Percentiles rank a stretch among this genome's conserved stretches.
phyloP scores from a whole-genome alignment of 2,113 vertebrate genomes.

The Oncorhynchus nerka region DNA sequence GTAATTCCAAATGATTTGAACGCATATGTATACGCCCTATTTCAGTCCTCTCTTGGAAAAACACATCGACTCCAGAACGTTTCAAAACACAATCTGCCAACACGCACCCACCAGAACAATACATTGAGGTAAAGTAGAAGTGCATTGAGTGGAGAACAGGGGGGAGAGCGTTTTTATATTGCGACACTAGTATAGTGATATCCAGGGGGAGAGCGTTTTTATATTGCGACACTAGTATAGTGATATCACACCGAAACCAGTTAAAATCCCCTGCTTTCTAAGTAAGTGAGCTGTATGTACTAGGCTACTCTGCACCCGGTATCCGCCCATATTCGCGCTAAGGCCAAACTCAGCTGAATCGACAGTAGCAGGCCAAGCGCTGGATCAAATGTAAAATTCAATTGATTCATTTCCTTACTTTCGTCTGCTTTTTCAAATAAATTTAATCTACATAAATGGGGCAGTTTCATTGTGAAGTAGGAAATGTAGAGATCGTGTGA shows the following conservation, averaged over 20 bases:
- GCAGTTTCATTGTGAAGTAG: slow-evolving; percentile 52
- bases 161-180: not conserved
- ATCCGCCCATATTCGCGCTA: slow-evolving; percentile 77
- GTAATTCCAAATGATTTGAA: not conserved
- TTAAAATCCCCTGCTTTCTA: slow-evolving; percentile 66
- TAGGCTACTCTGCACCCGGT: slow-evolving; percentile 50
- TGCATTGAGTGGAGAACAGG: not conserved
- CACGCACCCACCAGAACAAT: not conserved
- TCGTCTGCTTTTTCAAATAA: slow-evolving; percentile 32
- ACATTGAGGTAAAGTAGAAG: not conserved
- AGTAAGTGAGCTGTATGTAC: slow-evolving; percentile 67
- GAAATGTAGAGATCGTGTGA: slow-evolving; percentile 72
- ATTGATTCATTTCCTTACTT: slow-evolving; percentile 65
- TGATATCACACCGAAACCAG: slow-evolving; percentile 37
- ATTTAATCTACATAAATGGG: slow-evolving; percentile 46
- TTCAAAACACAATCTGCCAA: not conserved
- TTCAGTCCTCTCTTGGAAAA: not conserved
- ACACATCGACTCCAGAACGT: not conserved
- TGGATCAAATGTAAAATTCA: slow-evolving; percentile 70
- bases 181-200: slow-evolving; percentile 17
- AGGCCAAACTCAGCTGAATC: slow-evolving; percentile 57
- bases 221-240: slow-evolving; percentile 13
- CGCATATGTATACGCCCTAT: not conserved
- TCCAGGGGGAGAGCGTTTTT: not conserved
- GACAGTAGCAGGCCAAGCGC: slow-evolving; percentile 66